Evolutionary conservation across 2,113 vertebrate genomes (phyloP), one percentile per base, ranked within the genome.

Genomic region (Zosterops japonicus): DNA sequence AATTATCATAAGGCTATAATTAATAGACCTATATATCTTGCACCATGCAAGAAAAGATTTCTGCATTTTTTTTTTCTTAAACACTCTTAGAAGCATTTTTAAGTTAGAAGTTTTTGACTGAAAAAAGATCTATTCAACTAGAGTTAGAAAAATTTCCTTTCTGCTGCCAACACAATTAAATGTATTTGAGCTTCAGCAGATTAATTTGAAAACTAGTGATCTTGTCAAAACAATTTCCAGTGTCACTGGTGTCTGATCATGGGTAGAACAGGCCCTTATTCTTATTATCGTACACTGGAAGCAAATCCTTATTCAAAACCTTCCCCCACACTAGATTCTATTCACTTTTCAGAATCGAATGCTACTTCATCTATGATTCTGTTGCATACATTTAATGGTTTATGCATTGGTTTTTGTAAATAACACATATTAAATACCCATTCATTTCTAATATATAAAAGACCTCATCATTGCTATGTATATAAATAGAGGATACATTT

Each of bases 201-300:
- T 89, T 47, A 63, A 77, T 75, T 77, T 81, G 74, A 92, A 93
- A 94, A 59, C 77, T n/a, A 87, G 61, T 1, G 8, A 83, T 88
- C 75, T 94, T 90, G 82, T 83, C 80, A 80, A 89, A 96, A 93
- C 67, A 83, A 85, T 85, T 95, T 87, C 63, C 70, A 76, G 24
- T 80, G 59, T 83, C 80, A 64, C 28, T 71, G 36, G 23, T 77
- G 39, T 93, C 65, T 55, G 59, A 60, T 81, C 67, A 78, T 16
- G 31, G 57, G 57, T 92, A 92, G 39, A 89, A 63, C 49, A 87
- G 13, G 49, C n/a, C 14, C 81, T 57, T 87, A 57, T 70, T 84
- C 42, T 77, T 89, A 82, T 70, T 86, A 74, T 31, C 0, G 0
- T 63, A 52, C 7, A 42, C 6, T 80, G 69, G 47, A n/a, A 80